These are phyloP conservation scores for Pelodiscus sinensis DNA, from an alignment of 2,113 vertebrate genomes.

Conservation along the genomic window DNA sequence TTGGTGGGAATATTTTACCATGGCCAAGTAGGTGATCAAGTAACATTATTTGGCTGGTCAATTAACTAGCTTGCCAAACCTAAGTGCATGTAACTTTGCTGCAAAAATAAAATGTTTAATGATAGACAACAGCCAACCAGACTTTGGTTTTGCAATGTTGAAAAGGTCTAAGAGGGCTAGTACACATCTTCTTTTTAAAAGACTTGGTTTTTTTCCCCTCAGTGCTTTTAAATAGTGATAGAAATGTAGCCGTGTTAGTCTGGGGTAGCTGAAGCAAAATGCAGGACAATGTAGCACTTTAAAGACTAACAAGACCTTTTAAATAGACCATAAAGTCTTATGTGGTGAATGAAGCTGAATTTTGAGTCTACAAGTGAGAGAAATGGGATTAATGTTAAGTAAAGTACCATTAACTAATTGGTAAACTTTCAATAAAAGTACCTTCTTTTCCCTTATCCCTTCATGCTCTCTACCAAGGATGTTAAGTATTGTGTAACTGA, in stretches of 20 bases:
- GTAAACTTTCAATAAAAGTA: not conserved
- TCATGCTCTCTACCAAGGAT: not conserved
- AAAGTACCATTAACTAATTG: not conserved
- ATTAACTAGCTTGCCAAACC: not conserved
- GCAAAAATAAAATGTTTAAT: not conserved
- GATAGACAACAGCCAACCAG: not conserved
- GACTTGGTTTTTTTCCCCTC: not conserved
- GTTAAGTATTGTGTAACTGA: too few species aligned
- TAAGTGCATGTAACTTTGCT: not conserved
- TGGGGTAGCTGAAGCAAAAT: too few species aligned
- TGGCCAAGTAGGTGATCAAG: not conserved
- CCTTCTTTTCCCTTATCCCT: not conserved
- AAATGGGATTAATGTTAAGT: not conserved
- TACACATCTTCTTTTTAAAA: not conserved
- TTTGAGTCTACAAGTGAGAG: not conserved
- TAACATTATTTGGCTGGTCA: not conserved
- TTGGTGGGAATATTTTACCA: not conserved
- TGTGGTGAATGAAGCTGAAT: not conserved
- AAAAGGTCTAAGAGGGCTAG: not conserved
- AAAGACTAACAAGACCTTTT: too few species aligned
- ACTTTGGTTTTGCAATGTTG: accelerated
- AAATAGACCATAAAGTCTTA: not conserved
- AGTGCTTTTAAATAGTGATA: too few species aligned
- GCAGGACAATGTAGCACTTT: too few species aligned
- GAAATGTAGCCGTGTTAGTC: too few species aligned